Evolutionary conservation across 1,140 invertebrate genomes (phyloP), one percentile per base, ranked within the genome.

Genomic region (Drosophila mojavensis): DNA sequence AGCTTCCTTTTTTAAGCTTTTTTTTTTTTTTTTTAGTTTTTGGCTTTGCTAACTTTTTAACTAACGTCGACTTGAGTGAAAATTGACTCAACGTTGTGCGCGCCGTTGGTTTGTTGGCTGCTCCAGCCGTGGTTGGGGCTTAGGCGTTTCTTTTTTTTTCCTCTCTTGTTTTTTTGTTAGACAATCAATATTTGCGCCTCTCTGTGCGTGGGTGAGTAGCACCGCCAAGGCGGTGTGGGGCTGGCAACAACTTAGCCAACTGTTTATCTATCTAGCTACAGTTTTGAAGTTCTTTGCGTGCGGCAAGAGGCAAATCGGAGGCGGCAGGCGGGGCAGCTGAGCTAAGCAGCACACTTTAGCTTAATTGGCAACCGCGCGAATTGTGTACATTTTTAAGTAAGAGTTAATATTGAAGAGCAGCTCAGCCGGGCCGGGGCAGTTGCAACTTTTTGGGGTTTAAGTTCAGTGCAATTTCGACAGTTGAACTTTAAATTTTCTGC

Each of bases 321-420:
- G 20, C 20, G 20, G 20, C 20, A 24, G 20, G 20, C 11, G 36
- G 36, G 10, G 10, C 5, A 47, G 15, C 43, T 47, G 5, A 6
- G 65, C 65, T 71, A 81, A 85, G 75, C 78, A 83, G 78, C 78
- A 85, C 82, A 82, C 79, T 85, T 81, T 79, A 79, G 78, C 70
- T 85, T 85, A 85, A 85, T 85, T 85, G 82, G 78, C 76, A 86
- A 69, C 82, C 82, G 64, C 78, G 66, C 81, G 60, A 72, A 50
- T 68, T 86, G 82, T 85, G 82, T 86, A 78, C 82, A 85, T 79
- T 85, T 85, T 85, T 86, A 86, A 85, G 82, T 86, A 85, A 85
- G 78, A 86, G 82, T 85, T 86, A 86, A 85, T 73, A 85, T 85
- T 85, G 73, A 86, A 79, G 70, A 61, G 75, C 39, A 61, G 58